These are phyloP conservation scores for Beris chalybata DNA, from an alignment of 2,888 invertebrate species.

Conservation along the genomic window DNA sequence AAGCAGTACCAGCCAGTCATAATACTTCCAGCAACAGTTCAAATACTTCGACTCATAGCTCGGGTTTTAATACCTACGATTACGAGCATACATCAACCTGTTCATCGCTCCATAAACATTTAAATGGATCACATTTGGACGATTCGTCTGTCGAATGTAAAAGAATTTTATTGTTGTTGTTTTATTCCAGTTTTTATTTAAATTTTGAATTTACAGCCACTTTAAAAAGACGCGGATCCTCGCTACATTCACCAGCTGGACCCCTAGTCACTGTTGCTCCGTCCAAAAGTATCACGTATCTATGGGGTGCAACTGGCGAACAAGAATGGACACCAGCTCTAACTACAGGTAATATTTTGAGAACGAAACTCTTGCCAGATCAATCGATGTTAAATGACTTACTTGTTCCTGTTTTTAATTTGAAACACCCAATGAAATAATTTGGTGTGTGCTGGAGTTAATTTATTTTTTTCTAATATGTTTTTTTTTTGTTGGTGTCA, in stretches of 20 bases:
- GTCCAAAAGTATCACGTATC: slow-evolving; percentile 63
- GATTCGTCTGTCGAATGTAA: slow-evolving; percentile 48
- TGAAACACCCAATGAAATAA: neutral
- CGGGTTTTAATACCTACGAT: slow-evolving; percentile 49
- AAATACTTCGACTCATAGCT: slow-evolving; percentile 39
- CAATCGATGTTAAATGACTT: neutral
- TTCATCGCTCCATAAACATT: slow-evolving; percentile 47
- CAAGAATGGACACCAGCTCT: slow-evolving; percentile 97
- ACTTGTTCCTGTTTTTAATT: neutral
- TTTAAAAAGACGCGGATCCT: slow-evolving; percentile 35
- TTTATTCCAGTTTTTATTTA: neutral
- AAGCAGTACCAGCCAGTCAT: slow-evolving; percentile 73
- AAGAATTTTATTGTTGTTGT: neutral
- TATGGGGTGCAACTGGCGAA: slow-evolving; percentile 95
- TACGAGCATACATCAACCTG: slow-evolving; percentile 52
- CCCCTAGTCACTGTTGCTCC: slow-evolving; percentile 46
- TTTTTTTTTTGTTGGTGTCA: no score
- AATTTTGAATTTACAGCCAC: neutral
- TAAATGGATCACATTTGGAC: slow-evolving; percentile 43
- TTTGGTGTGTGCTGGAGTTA: slow-evolving; percentile 7
- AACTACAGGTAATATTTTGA: slow-evolving; percentile 75
- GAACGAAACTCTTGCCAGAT: slow-evolving; percentile 39
- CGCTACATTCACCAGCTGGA: slow-evolving; percentile 40
- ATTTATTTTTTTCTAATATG: neutral
- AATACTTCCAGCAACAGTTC: slow-evolving; percentile 46